Percentiles rank a stretch among this genome's conserved stretches.
Conservation (phyloP, 1,140 invertebrate species). For the Drosophila cardini region DNA sequence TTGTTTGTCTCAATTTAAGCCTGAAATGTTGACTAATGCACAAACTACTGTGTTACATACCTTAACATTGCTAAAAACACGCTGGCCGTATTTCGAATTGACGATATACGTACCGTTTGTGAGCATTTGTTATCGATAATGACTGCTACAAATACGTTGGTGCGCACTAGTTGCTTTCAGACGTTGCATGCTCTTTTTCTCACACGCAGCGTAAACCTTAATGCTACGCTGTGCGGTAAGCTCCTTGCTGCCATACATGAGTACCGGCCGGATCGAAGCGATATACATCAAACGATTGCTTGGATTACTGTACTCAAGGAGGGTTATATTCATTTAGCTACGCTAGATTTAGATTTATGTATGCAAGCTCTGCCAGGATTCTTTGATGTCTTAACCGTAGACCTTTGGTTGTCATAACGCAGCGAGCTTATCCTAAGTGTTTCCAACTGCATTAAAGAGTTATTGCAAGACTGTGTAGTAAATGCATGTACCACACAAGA, state of each 20-base stretch:
- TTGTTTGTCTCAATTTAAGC: constrained; percentile 90
- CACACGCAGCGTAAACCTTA: constrained; percentile 85
- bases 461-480: constrained; percentile 89
- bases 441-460: constrained; percentile 89
- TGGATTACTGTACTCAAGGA: constrained; percentile 95
- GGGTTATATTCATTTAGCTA: constrained; percentile 90
- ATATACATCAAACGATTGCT: constrained; percentile 91
- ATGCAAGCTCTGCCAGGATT: constrained; percentile 87
- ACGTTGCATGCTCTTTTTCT: constrained; percentile 91
- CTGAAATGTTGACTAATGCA: constrained; percentile 86
- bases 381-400: constrained; percentile 87
- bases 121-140: constrained; percentile 93
- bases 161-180: constrained; percentile 92
- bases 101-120: constrained; percentile 90
- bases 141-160: constrained; percentile 92
- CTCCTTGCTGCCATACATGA: constrained; percentile 92
- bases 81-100: constrained; percentile 89
- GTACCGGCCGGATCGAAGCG: constrained; percentile 91
- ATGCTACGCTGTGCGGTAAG: constrained; percentile 89
- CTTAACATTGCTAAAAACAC: constrained; percentile 92
- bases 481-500: constrained; percentile 86
- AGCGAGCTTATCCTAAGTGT: constrained; percentile 88
- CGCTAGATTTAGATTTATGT: constrained; percentile 86
- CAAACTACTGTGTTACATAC: constrained; percentile 91
- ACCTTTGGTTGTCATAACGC: constrained; percentile 90